Evolutionary conservation across 2,113 vertebrate species (phyloP).

Genomic region (Callorhinus ursinus): DNA sequence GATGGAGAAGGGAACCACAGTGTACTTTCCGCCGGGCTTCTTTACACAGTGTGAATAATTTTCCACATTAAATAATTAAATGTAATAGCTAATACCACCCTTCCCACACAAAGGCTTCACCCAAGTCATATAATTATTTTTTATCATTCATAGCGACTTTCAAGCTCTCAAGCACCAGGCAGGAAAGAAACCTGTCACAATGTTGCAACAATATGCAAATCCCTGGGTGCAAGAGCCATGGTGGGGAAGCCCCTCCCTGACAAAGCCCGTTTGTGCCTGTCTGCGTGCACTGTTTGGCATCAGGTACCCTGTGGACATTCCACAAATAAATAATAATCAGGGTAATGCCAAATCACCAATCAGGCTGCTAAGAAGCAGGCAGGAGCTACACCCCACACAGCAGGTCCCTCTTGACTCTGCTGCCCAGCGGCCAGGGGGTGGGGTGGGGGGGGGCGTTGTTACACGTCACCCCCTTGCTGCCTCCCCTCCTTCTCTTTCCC

Average conservation of each 20-base stretch:
- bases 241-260: conserved; percentile 41
- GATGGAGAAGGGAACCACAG: conserved; percentile 64
- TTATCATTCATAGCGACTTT: conserved; percentile 81
- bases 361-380: conserved; percentile 47
- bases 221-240: background rate
- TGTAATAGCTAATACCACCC: conserved; percentile 80
- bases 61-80: conserved; percentile 85
- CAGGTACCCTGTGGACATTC: conserved; percentile 19
- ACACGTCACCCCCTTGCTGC: too few species aligned
- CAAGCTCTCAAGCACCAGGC: conserved; percentile 79
- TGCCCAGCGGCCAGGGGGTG: rapidly evolving
- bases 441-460: rapidly evolving
- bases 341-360: background rate
- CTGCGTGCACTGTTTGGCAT: background rate
- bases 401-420: background rate
- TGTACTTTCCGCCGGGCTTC: conserved; percentile 79
- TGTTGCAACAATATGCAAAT: conserved; percentile 81
- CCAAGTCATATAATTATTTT: conserved; percentile 82
- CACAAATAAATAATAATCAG: conserved; percentile 64
- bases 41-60: conserved; percentile 76
- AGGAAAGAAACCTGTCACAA: conserved; percentile 85
- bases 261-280: conserved; percentile 48
- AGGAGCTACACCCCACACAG: background rate
- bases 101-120: conserved; percentile 82
- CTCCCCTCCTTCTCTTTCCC: background rate